These are phyloP conservation scores for Hololepta plana DNA, from an alignment of 2,888 invertebrate species.

Conservation along the genomic window DNA sequence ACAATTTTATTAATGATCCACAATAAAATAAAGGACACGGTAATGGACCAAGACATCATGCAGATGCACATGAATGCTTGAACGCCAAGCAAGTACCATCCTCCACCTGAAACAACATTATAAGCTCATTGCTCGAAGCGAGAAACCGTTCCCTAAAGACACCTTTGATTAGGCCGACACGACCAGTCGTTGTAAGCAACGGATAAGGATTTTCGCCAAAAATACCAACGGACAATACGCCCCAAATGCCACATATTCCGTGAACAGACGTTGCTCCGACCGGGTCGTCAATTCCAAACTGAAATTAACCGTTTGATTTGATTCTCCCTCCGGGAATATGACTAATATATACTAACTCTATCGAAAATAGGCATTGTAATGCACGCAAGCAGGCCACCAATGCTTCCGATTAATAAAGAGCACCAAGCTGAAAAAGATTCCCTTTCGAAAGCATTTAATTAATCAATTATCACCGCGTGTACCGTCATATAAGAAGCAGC, in stretches of 20 bases:
- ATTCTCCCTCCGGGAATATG: conserved; percentile 3
- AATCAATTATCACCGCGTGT: conserved; percentile 3
- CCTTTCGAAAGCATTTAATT: conserved; percentile 4
- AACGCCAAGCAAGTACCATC: conserved; percentile 71
- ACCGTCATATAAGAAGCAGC: conserved; percentile 63
- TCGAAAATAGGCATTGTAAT: conserved; percentile 58
- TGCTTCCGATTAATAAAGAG: conserved; percentile 58
- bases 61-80: conserved; percentile 58
- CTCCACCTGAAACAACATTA: conserved; percentile 47
- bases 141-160: too few relatives aligned
- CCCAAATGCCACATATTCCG: conserved; percentile 61
- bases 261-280: conserved; percentile 85
- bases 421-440: conserved; percentile 54
- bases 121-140: too few relatives aligned
- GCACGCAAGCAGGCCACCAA: conserved; percentile 62
- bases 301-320: conserved; percentile 9
- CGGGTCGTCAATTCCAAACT: conserved; percentile 68
- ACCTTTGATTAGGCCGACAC: conserved; percentile 60
- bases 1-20: conserved; percentile 63
- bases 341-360: conserved; percentile 20
- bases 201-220: conserved; percentile 76
- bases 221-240: conserved; percentile 70
- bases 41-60: conserved; percentile 54
- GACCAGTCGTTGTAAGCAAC: conserved; percentile 59
- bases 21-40: conserved; percentile 50